Conservation (phyloP, 2,797 vertebrate species). For the Peromyscus eremicus region DNA sequence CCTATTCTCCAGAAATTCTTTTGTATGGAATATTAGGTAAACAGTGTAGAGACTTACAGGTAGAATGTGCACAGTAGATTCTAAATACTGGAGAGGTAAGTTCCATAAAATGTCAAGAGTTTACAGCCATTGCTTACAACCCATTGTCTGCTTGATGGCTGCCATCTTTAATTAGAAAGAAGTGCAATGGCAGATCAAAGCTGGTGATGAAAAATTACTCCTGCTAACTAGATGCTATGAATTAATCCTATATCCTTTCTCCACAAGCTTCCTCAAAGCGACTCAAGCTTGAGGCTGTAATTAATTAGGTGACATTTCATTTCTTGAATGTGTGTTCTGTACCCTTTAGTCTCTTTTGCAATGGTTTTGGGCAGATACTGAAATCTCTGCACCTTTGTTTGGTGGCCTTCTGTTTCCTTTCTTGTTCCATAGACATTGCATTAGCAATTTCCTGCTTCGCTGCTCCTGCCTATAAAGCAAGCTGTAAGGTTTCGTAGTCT, state of each 20-base stretch:
- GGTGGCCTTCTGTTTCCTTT: slow-evolving; percentile 77
- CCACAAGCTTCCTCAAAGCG: slow-evolving; percentile 39
- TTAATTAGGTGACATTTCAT: slow-evolving; percentile 71
- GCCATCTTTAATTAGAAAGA: slow-evolving; percentile 22
- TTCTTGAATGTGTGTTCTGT: slow-evolving; percentile 61
- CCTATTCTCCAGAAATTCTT: background rate
- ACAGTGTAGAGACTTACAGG: background rate
- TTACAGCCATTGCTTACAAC: background rate
- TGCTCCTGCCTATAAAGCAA: slow-evolving; percentile 87
- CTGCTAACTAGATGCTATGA: slow-evolving; percentile 5
- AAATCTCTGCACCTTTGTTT: slow-evolving; percentile 60
- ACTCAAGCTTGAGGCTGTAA: slow-evolving; percentile 57
- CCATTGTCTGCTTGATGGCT: background rate
- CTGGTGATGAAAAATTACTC: slow-evolving; percentile 47
- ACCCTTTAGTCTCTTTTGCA: slow-evolving; percentile 72
- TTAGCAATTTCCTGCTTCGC: slow-evolving; percentile 88
- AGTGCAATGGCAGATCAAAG: background rate
- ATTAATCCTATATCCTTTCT: slow-evolving; percentile 48
- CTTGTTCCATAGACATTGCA: slow-evolving; percentile 78
- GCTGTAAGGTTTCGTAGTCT: slow-evolving; percentile 82
- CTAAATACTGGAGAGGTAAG: slow-evolving; percentile 23
- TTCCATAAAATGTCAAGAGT: slow-evolving; percentile 29
- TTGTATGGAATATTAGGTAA: background rate
- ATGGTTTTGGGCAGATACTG: slow-evolving; percentile 69
- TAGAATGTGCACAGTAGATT: background rate